Evolutionary conservation across 2,113 vertebrate genomes (phyloP), one percentile per base, ranked within the genome.

Genomic region (Crotophaga sulcirostris): DNA sequence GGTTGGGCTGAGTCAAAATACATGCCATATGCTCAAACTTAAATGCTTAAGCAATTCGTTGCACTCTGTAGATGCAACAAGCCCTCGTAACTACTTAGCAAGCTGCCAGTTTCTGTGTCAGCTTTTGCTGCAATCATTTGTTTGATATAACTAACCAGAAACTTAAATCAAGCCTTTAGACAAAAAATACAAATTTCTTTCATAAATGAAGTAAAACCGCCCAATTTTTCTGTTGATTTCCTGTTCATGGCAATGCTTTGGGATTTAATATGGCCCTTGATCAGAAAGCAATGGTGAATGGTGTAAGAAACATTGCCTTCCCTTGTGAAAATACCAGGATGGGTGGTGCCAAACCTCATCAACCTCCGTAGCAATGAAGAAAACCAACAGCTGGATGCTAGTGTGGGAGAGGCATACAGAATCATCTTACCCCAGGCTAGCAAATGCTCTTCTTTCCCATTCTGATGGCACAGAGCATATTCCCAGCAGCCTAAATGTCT

Each of bases 11-110:
- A 70, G 42, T 58, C n/a, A 63, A 87, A 62, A 81, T 44, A 76
- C 31, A n/a, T 28, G 29, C 14, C 0, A 1, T 76, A 69, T n/a
- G 9, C 13, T 69, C 0, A 1, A 45, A 67, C 16, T 7, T 42
- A 49, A 80, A 58, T 38, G 58, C 16, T 69, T 69, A 70, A 44
- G 40, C 40, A 77, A 77, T 84, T 59, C 4, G 5, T 42, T 59
- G 29, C 11, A 4, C 38, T 70, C 18, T 54, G 21, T 28, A 83
- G 40, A 38, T 84, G 49, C 51, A 33, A 56, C 36, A 78, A 7
- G 10, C 40, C 23, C 28, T 78, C 8, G 11, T 38, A 69, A 80
- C n/a, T 55, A 31, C 25, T 52, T 58, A 33, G 15, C 18, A 73
- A 84, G 42, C 8, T 8, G 2, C 11, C 11, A 89, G 11, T 42